These are phyloP conservation scores for Choloepus didactylus DNA, from an alignment of 2,797 vertebrate genomes.

Conservation along the genomic window DNA sequence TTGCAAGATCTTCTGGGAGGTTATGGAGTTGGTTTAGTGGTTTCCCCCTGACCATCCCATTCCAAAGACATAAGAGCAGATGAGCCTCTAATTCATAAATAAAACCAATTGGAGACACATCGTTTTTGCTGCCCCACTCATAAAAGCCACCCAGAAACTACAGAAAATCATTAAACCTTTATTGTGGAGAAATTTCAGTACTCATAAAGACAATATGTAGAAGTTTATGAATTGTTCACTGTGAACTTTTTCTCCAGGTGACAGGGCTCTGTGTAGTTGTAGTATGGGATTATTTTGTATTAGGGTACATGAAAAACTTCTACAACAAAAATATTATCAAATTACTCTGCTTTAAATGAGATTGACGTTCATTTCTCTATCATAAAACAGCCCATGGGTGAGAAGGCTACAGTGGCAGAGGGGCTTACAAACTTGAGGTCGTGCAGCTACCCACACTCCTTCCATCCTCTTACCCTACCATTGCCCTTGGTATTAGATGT, in stretches of 20 bases:
- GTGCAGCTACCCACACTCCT: background rate
- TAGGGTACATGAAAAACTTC: background rate
- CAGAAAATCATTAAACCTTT: slow-evolving; percentile 60
- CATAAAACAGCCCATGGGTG: background rate
- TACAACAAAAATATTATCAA: background rate
- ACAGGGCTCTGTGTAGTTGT: background rate
- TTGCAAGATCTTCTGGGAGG: slow-evolving; percentile 13
- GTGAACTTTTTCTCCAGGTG: background rate
- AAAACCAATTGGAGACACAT: background rate
- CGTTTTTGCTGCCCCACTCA: slow-evolving; percentile 58
- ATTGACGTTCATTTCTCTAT: background rate
- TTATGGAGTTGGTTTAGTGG: slow-evolving; percentile 29
- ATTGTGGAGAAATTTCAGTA: background rate
- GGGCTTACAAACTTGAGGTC: background rate
- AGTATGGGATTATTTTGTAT: background rate
- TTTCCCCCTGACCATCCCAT: slow-evolving; percentile 17
- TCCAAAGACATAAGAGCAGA: slow-evolving; percentile 45
- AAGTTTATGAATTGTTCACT: background rate
- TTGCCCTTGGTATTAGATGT: accelerated
- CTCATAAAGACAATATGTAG: background rate
- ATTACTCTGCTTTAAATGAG: background rate
- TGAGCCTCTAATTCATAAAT: background rate
- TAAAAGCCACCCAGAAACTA: slow-evolving; percentile 30
- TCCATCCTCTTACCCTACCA: background rate
- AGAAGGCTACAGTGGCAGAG: background rate